A percentile compares a stretch with the other conserved stretches of the same genome.
phyloP scores from a whole-genome alignment of 2,888 invertebrate genomes.

The Sarcophaga subvicina region DNA sequence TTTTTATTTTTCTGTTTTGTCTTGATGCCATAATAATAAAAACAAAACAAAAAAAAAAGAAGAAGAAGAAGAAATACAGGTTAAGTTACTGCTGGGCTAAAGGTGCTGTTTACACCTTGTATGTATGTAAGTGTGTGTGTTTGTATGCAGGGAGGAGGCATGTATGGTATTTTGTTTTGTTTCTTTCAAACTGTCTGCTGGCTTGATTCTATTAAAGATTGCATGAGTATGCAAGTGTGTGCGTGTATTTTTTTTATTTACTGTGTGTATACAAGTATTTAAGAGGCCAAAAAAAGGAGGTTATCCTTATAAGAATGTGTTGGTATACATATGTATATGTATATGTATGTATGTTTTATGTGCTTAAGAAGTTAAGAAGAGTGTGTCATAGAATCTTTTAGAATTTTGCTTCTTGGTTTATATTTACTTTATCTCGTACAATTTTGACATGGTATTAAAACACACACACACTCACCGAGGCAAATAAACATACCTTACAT shows the following conservation, averaged over 20 bases:
- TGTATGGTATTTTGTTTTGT: not conserved
- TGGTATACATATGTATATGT: no score
- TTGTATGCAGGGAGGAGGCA: not conserved
- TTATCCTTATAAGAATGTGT: no score
- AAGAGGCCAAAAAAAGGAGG: no score
- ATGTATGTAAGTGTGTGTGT: slow-evolving; percentile 7
- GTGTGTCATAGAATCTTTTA: no score
- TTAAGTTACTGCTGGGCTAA: slow-evolving; percentile 66
- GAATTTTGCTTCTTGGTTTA: no score
- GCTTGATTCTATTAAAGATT: not conserved
- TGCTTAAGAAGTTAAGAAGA: no score
- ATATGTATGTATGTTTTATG: no score
- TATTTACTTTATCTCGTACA: no score
- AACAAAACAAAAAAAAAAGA: not conserved
- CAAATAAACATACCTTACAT: no score
- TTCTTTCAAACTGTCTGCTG: not conserved
- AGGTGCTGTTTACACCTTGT: slow-evolving; percentile 66
- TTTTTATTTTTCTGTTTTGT: slow-evolving; percentile 18
- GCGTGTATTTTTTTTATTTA: not conserved
- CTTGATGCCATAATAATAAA: slow-evolving; percentile 41
- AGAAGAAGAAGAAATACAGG: slow-evolving; percentile 65
- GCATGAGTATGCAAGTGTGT: not conserved
- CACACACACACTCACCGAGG: no score
- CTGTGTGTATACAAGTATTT: no score
- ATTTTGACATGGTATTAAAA: no score